Evolutionary conservation across 2,888 invertebrate species (phyloP), one percentile per base, ranked within the genome.

Genomic region (Cerastis rubricosa): DNA sequence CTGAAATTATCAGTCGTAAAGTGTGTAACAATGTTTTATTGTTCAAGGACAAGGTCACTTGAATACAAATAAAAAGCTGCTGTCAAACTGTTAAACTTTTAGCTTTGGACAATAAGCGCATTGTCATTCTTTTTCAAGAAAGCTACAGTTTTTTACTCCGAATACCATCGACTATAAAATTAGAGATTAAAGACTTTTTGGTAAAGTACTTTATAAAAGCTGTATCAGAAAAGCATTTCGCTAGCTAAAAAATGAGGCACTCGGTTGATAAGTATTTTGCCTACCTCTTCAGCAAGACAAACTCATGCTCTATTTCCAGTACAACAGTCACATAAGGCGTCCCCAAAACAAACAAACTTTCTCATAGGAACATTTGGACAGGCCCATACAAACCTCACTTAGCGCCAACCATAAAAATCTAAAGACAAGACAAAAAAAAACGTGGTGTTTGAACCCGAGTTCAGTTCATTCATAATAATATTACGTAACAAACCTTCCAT

Each of bases 401-500:
- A 87, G 71, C 85, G 78, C 79, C 71, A 40, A 43, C 87, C 88
- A 83, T 83, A 88, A 84, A 82, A 66, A 71, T 68, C 68, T 70
- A 77, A 74, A 87, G 78, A 84, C 82, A 86, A 40, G 40, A 71
- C 49, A 29, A 51, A 78, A 85, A n/a, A 86, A 78, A 83, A 86
- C 82, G 85, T 85, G 88, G 86, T 87, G 88, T 87, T 87, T 76
- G 66, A 69, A 73, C 80, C 78, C 85, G 86, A 76, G 90, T 90
- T 91, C 91, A 90, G 81, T 82, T 90, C 92, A 91, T 93, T 91
- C 87, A 90, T 90, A 85, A 90, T 90, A 85, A 22, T 80, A 85
- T 93, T 93, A 91, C 87, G 89, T 91, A 93, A 93, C 89, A 63
- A 89, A 87, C 89, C 84, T 87, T 83, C 93, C 93, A 87, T 93